Conservation (phyloP, 2,888 invertebrate genomes). For the Xiphydria camelus region DNA sequence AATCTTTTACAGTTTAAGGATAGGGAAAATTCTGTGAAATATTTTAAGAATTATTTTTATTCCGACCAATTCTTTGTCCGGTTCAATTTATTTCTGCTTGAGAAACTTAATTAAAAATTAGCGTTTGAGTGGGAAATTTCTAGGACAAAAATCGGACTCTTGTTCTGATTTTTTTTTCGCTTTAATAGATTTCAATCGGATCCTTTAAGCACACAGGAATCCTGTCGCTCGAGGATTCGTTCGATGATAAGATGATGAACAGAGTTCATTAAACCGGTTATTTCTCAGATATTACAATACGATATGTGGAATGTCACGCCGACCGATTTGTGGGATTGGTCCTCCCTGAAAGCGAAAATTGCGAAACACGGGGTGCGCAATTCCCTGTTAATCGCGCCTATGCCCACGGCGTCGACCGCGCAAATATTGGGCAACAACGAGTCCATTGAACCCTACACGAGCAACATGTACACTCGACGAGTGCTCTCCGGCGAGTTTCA, state of each 20-base stretch:
- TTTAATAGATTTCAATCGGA: too few relatives aligned
- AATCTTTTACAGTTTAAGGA: too few relatives aligned
- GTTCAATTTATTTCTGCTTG: too few relatives aligned
- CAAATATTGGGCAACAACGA: constrained; percentile 99
- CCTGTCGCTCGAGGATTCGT: too few relatives aligned
- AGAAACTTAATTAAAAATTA: too few relatives aligned
- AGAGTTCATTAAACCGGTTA: constrained; percentile 6
- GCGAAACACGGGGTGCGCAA: constrained; percentile 89
- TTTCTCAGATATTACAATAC: constrained; percentile 79
- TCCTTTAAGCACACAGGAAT: too few relatives aligned
- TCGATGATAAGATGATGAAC: background rate
- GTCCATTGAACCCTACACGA: constrained; percentile 97
- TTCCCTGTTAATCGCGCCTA: constrained; percentile 91
- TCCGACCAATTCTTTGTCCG: too few relatives aligned
- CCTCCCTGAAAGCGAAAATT: constrained; percentile 78
- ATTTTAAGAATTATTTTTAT: too few relatives aligned
- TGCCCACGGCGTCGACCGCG: constrained; percentile 99
- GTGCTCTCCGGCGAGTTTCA: constrained; percentile 96
- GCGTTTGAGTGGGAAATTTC: too few relatives aligned
- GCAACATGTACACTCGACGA: constrained; percentile 91
- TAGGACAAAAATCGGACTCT: too few relatives aligned
- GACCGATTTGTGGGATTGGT: constrained; percentile 89
- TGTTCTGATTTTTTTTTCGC: too few relatives aligned
- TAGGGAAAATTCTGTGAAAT: too few relatives aligned
- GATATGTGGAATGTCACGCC: constrained; percentile 97